Conservation (phyloP, 2,797 vertebrate genomes). For the Gadopsis marmoratus region DNA sequence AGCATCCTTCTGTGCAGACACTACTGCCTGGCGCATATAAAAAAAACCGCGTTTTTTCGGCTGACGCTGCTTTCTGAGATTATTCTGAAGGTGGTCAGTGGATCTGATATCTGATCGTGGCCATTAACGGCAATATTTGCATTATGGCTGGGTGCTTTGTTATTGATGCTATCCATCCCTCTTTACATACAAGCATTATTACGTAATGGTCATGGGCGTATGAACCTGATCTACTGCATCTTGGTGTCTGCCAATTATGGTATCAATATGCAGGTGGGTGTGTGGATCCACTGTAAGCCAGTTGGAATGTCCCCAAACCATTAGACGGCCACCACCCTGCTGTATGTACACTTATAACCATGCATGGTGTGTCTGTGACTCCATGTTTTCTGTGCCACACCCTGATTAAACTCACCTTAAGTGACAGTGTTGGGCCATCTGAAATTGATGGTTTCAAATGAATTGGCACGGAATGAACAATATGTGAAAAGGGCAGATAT, state of each 20-base stretch:
- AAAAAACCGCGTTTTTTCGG: neutral
- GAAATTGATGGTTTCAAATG: neutral
- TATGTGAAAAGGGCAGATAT: neutral
- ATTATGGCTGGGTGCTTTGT: neutral
- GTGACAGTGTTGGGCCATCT: neutral
- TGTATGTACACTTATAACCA: neutral
- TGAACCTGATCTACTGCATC: constrained; percentile 7
- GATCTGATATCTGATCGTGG: neutral
- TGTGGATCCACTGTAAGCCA: neutral
- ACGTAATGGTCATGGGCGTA: constrained; percentile 7
- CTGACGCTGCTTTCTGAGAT: neutral
- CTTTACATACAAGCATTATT: neutral
- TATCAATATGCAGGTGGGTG: neutral
- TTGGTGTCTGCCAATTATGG: neutral
- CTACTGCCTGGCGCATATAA: neutral
- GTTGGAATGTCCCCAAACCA: neutral
- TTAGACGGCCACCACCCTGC: neutral
- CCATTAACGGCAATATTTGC: neutral
- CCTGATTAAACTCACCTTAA: constrained; percentile 2
- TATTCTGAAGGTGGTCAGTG: neutral
- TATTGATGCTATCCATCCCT: neutral
- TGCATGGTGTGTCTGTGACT: constrained; percentile 5
- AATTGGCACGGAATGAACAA: neutral
- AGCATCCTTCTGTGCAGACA: neutral
- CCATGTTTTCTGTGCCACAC: constrained; percentile 28